A percentile compares a stretch with the other conserved stretches of the same genome.
phyloP scores from a whole-genome alignment of 2,888 invertebrate genomes.

The Drosophila antonietae region DNA sequence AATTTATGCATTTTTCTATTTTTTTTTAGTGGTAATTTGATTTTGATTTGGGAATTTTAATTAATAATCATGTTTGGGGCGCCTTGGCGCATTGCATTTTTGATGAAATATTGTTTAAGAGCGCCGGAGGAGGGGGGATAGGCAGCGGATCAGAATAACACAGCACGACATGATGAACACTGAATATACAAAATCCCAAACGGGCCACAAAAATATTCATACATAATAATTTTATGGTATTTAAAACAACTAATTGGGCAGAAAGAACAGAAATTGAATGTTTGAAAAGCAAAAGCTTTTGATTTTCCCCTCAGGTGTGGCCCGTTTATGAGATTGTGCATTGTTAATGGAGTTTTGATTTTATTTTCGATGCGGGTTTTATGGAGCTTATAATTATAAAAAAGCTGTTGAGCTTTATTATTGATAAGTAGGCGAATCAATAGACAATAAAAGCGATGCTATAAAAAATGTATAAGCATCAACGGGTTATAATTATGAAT shows the following conservation, averaged over 20 bases:
- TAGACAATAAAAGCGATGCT: slow-evolving; percentile 6
- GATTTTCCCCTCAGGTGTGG: slow-evolving; percentile 45
- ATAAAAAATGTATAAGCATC: neutral
- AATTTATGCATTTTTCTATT: slow-evolving; percentile 69
- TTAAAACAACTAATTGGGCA: slow-evolving; percentile 67
- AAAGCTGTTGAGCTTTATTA: slow-evolving; percentile 20
- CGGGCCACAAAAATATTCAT: slow-evolving; percentile 41
- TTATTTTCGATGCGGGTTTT: slow-evolving; percentile 26
- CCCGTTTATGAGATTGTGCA: slow-evolving; percentile 29
- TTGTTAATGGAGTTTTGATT: slow-evolving; percentile 31
- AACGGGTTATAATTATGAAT: slow-evolving; percentile 1
- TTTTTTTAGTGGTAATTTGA: slow-evolving; percentile 77
- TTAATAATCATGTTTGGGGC: slow-evolving; percentile 73
- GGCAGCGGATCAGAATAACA: slow-evolving; percentile 14
- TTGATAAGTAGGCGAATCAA: slow-evolving; percentile 25
- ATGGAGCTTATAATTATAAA: slow-evolving; percentile 37
- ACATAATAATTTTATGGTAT: slow-evolving; percentile 66
- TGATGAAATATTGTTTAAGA: slow-evolving; percentile 58
- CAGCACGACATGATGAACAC: slow-evolving; percentile 16
- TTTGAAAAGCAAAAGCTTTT: slow-evolving; percentile 47
- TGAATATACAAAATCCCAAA: slow-evolving; percentile 47
- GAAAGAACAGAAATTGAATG: slow-evolving; percentile 36
- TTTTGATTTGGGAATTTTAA: slow-evolving; percentile 81
- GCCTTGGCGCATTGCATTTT: slow-evolving; percentile 50
- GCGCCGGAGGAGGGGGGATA: neutral